Percentiles rank a stretch among this genome's conserved stretches.
These are phyloP conservation scores for Podocnemis expansa DNA, from an alignment of 2,113 vertebrate species.

Conservation along the genomic window DNA sequence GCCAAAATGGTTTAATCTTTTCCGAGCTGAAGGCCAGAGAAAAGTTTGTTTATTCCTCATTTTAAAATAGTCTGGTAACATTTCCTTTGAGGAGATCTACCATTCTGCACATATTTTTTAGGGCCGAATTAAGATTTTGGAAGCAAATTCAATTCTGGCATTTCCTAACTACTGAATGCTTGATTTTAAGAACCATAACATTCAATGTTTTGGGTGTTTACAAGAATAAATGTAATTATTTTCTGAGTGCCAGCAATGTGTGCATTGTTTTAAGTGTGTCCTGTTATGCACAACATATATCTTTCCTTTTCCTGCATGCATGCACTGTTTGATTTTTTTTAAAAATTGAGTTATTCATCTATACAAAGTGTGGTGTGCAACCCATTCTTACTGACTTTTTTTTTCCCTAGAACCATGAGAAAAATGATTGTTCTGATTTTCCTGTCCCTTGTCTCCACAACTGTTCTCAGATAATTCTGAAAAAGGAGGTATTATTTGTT, in stretches of 20 bases:
- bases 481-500: slow-evolving; percentile 77
- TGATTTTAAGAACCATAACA: neutral
- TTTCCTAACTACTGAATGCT: neutral
- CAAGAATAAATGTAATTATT: neutral
- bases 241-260: neutral
- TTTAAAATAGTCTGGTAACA: neutral
- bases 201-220: neutral
- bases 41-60: neutral
- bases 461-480: slow-evolving; percentile 80
- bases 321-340: neutral
- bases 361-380: neutral
- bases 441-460: slow-evolving; percentile 84
- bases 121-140: neutral
- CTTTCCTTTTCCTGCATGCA: neutral
- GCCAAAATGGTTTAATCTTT: neutral
- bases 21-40: neutral
- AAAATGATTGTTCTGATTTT: slow-evolving; percentile 81
- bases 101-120: neutral
- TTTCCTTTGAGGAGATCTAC: neutral
- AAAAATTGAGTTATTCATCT: neutral
- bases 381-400: neutral
- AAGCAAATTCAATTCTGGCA: neutral
- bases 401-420: slow-evolving; percentile 81
- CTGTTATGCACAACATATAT: neutral
- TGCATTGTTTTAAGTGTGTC: neutral